A percentile compares a stretch with the other conserved stretches of the same genome.
These are phyloP conservation scores for Cyrtorhinus lividipennis DNA, from an alignment of 1,140 invertebrate genomes.

Conservation along the genomic window DNA sequence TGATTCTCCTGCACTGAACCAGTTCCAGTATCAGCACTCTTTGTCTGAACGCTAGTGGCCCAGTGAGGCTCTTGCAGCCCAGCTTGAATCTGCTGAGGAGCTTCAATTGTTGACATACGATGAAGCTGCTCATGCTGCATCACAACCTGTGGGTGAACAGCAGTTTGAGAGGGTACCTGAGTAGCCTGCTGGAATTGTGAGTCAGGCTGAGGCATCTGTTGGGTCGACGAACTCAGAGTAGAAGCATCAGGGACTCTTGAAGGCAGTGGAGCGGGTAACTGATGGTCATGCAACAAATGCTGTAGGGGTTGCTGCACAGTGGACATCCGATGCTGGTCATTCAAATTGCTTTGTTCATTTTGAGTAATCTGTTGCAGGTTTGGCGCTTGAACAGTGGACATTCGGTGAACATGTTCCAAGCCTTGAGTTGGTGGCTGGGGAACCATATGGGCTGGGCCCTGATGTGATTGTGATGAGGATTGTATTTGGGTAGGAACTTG, in stretches of 20 bases:
- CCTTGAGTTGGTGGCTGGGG: not conserved
- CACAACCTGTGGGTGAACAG: not conserved
- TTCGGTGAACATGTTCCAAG: not conserved
- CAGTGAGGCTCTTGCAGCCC: not conserved
- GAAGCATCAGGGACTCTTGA: not conserved
- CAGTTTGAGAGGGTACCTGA: too few species aligned
- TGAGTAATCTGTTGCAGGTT: not conserved
- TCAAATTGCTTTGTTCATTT: not conserved
- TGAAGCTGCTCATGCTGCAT: not conserved
- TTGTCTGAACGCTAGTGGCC: not conserved
- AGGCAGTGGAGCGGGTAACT: not conserved
- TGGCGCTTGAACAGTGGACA: not conserved
- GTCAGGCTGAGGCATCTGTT: too few species aligned
- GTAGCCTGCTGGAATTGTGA: too few species aligned
- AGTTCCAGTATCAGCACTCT: slow-evolving; percentile 29
- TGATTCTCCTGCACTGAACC: slow-evolving; percentile 21
- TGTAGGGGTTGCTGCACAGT: not conserved
- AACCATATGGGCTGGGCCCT: not conserved
- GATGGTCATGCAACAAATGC: not conserved
- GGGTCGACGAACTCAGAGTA: too few species aligned
- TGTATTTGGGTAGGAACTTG: not conserved
- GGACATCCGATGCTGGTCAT: not conserved
- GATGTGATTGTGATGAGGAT: not conserved
- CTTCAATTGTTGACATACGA: not conserved
- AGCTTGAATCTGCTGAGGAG: slow-evolving; percentile 22